phyloP scores from a whole-genome alignment of 1,140 invertebrate genomes.

The Pachypsylla venusta region DNA sequence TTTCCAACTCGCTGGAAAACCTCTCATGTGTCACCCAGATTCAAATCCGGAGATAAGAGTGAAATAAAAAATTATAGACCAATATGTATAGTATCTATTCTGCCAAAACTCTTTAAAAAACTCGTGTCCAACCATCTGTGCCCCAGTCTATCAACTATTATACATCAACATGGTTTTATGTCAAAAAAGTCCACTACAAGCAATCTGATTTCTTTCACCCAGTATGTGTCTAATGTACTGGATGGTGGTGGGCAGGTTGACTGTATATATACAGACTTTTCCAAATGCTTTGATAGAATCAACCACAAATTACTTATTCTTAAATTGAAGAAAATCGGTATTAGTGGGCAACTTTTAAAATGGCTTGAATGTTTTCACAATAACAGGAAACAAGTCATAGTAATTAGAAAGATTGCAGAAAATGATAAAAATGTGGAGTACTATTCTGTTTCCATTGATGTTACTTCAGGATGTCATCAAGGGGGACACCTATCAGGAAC shows the following conservation, averaged over 20 bases:
- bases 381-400: slow-evolving; percentile 22
- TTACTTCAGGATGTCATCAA: neutral
- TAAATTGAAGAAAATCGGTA: slow-evolving; percentile 15
- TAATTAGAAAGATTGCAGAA: slow-evolving; percentile 1
- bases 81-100: slow-evolving; percentile 10
- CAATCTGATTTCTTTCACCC: slow-evolving; percentile 13
- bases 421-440: neutral
- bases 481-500: neutral
- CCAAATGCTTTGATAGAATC: slow-evolving; percentile 18
- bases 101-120: slow-evolving; percentile 9
- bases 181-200: slow-evolving; percentile 15
- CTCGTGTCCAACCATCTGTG: slow-evolving; percentile 6
- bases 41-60: neutral
- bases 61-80: slow-evolving; percentile 9
- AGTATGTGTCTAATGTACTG: slow-evolving; percentile 13
- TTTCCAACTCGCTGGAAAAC: neutral
- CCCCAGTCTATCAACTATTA: slow-evolving; percentile 7
- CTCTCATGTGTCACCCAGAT: neutral
- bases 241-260: slow-evolving; percentile 12
- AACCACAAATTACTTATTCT: slow-evolving; percentile 15
- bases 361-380: slow-evolving; percentile 24
- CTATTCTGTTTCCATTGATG: neutral
- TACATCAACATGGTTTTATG: slow-evolving; percentile 18
- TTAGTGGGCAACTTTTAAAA: slow-evolving; percentile 16
- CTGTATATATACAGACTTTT: slow-evolving; percentile 13